Percentiles rank a stretch among this genome's conserved stretches.
Evolutionary conservation across 2,113 vertebrate genomes (phyloP).

Genomic region (Atherinomorus stipes): DNA sequence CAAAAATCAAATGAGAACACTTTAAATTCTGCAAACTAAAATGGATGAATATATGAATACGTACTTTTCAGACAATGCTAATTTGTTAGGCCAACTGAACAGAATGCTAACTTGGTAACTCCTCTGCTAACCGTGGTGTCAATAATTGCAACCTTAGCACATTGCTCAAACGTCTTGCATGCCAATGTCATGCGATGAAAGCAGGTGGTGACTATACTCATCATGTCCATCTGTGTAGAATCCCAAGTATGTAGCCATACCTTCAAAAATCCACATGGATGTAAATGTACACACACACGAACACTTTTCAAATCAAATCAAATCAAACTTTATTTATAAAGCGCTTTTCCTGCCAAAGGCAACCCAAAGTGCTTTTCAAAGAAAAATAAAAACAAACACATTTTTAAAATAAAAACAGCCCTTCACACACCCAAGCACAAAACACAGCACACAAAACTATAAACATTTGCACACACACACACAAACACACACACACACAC

Average conservation of each 20-base stretch:
- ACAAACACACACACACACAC: too few species aligned
- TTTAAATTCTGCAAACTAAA: neutral
- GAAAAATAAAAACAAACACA: too few species aligned
- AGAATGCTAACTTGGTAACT: constrained; percentile 16
- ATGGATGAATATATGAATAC: neutral
- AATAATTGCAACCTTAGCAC: constrained; percentile 46
- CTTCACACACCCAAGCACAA: too few species aligned
- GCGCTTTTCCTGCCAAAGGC: too few species aligned
- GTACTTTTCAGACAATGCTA: constrained; percentile 11
- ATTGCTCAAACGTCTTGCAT: constrained; percentile 30
- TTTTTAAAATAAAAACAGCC: too few species aligned
- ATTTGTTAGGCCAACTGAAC: constrained; percentile 3
- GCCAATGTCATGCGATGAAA: constrained; percentile 41
- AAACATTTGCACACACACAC: too few species aligned
- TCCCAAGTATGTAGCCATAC: neutral
- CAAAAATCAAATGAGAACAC: neutral
- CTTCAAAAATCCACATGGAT: constrained; percentile 11
- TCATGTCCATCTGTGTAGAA: constrained; percentile 19
- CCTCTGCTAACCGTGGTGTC: constrained; percentile 2
- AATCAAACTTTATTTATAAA: too few species aligned
- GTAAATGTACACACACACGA: constrained; percentile 1
- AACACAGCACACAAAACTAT: too few species aligned
- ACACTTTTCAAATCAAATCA: too few species aligned
- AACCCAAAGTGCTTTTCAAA: too few species aligned
- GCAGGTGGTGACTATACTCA: constrained; percentile 54